Conservation (phyloP, 2,113 vertebrate genomes). For the Poeciliopsis prolifica region DNA sequence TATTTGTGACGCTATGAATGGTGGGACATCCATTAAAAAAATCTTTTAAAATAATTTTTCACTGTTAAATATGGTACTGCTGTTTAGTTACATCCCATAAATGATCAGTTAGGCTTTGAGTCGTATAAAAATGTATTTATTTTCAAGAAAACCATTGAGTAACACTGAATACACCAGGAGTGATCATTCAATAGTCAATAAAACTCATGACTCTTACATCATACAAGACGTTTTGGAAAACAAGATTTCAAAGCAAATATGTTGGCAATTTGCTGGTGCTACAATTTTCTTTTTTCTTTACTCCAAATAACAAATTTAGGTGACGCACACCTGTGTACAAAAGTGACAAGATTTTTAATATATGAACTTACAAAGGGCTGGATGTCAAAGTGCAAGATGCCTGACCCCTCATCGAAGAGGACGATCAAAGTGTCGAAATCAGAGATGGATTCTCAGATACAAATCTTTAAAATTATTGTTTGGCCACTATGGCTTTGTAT, state of each 20-base stretch:
- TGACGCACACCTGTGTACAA: slow-evolving; percentile 67
- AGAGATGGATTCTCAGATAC: slow-evolving; percentile 57
- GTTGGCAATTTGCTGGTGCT: slow-evolving; percentile 79
- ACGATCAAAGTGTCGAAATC: slow-evolving; percentile 45
- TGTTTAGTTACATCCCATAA: background rate
- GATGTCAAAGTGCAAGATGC: slow-evolving; percentile 76
- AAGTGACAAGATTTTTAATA: slow-evolving; percentile 71
- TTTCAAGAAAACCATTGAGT: slow-evolving; percentile 75
- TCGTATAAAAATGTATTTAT: slow-evolving; percentile 78
- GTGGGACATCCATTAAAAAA: too few relatives aligned
- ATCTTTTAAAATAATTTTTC: too few relatives aligned
- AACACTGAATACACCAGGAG: slow-evolving; percentile 80
- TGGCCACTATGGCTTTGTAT: slow-evolving; percentile 75
- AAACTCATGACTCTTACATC: slow-evolving; percentile 66
- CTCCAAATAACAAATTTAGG: slow-evolving; percentile 61
- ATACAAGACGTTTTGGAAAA: slow-evolving; percentile 67
- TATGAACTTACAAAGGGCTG: slow-evolving; percentile 75
- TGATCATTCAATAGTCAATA: slow-evolving; percentile 78
- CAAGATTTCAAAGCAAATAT: slow-evolving; percentile 69
- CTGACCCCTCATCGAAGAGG: slow-evolving; percentile 37
- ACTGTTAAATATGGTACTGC: too few relatives aligned
- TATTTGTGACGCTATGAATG: too few relatives aligned
- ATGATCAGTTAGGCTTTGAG: background rate
- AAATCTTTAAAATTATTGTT: slow-evolving; percentile 68
- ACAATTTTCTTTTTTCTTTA: slow-evolving; percentile 35